These are phyloP conservation scores for Metridium senile DNA, from an alignment of 92 coral and sea anemone species.

Conservation along the genomic window DNA sequence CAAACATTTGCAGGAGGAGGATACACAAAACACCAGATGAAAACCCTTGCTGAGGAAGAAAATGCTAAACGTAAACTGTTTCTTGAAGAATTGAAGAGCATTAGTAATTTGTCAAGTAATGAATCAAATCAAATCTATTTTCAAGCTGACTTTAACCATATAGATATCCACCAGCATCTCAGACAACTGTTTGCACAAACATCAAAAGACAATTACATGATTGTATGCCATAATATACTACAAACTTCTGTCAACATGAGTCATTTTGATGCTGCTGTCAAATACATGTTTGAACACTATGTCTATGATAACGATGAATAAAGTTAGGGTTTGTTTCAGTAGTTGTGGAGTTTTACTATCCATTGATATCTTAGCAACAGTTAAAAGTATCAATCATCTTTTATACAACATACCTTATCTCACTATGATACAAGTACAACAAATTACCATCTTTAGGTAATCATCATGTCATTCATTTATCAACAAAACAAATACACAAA, in stretches of 20 bases:
- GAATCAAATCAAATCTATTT: not conserved
- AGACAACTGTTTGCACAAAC: not conserved
- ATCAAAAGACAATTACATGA: not conserved
- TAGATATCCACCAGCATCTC: not conserved
- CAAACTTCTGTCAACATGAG: not conserved
- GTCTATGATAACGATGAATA: not conserved
- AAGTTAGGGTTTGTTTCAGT: not conserved
- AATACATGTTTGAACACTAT: conserved; percentile 4
- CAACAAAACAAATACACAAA: not conserved
- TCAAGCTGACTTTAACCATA: not conserved
- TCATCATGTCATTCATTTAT: conserved; percentile 9
- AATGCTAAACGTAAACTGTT: conserved; percentile 51
- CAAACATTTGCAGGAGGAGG: not conserved
- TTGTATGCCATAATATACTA: not conserved
- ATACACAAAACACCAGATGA: conserved; percentile 36
- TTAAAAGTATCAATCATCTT: not conserved
- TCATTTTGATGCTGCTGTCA: conserved; percentile 4
- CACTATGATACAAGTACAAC: not conserved
- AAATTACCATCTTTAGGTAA: not conserved
- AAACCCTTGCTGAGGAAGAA: conserved; percentile 36
- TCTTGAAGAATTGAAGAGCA: conserved; percentile 47
- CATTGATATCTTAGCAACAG: not conserved
- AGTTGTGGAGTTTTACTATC: not conserved
- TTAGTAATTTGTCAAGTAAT: not conserved
- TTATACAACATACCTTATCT: not conserved